Percentiles rank a stretch among this genome's conserved stretches.
Evolutionary conservation across 2,113 vertebrate species (phyloP).

Genomic region (Trochalopteron elliotii): DNA sequence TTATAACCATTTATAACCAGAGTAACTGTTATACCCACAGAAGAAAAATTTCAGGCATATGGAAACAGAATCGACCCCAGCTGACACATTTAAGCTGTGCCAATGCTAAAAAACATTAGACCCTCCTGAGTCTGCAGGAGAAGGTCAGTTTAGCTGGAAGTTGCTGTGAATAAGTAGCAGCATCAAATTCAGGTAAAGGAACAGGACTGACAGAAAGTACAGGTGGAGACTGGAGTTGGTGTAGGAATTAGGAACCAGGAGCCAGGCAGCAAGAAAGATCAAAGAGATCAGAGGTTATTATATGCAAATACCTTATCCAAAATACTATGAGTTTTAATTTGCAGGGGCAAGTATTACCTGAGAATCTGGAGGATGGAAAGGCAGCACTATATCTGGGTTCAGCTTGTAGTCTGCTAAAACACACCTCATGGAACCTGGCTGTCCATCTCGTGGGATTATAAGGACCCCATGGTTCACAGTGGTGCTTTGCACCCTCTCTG

Average conservation of each 20-base stretch:
- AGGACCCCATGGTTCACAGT: background rate
- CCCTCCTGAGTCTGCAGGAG: background rate
- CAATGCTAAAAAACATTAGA: background rate
- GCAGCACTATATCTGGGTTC: background rate
- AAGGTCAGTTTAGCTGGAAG: constrained; percentile 4
- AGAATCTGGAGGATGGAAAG: background rate
- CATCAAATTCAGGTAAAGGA: background rate
- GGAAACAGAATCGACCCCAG: background rate
- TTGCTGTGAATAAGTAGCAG: background rate
- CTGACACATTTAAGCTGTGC: background rate
- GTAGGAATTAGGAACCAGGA: background rate
- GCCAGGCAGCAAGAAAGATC: background rate
- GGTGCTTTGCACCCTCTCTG: background rate
- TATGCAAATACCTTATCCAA: background rate
- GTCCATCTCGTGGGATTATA: background rate
- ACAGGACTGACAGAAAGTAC: background rate
- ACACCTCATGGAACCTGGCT: background rate
- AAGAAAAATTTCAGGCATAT: background rate
- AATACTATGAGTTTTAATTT: constrained; percentile 19
- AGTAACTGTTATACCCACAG: background rate
- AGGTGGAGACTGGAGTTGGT: background rate
- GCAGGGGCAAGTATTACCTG: background rate
- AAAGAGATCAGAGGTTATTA: background rate
- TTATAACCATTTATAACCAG: background rate
- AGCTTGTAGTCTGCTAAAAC: background rate